These are phyloP conservation scores for Mimachlamys varia DNA, from an alignment of 2,888 invertebrate species.

Conservation along the genomic window DNA sequence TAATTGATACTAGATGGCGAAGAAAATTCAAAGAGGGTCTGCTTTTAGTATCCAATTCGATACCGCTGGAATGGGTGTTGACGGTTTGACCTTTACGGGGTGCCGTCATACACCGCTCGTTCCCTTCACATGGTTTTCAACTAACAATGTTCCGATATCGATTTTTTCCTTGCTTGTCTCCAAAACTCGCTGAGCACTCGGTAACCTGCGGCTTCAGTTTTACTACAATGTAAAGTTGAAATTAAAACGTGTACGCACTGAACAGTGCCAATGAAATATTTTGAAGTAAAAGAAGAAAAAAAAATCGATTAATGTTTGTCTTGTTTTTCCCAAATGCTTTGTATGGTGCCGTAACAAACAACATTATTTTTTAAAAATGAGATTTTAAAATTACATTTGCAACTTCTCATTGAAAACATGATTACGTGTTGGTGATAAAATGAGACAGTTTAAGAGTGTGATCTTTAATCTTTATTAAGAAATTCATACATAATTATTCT, in stretches of 20 bases:
- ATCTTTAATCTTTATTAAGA: too few relatives aligned
- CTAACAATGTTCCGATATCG: not conserved
- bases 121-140: not conserved
- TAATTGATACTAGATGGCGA: not conserved
- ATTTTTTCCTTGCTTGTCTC: slow-evolving; percentile 17
- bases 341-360: not conserved
- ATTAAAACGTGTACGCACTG: not conserved
- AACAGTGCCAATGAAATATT: not conserved
- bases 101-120: not conserved
- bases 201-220: not conserved
- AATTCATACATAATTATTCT: too few relatives aligned
- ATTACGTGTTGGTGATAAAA: too few relatives aligned
- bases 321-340: not conserved
- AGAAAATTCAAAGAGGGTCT: not conserved
- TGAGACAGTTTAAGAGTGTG: too few relatives aligned
- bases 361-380: too few relatives aligned
- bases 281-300: not conserved
- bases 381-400: too few relatives aligned
- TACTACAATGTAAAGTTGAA: not conserved
- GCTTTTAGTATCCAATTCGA: not conserved
- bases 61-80: not conserved
- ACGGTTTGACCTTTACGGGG: not conserved
- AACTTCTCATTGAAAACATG: too few relatives aligned
- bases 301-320: not conserved
- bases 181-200: slow-evolving; percentile 2